Evolutionary conservation across 2,797 vertebrate species (phyloP).

Genomic region (Lepilemur ruficaudatus): DNA sequence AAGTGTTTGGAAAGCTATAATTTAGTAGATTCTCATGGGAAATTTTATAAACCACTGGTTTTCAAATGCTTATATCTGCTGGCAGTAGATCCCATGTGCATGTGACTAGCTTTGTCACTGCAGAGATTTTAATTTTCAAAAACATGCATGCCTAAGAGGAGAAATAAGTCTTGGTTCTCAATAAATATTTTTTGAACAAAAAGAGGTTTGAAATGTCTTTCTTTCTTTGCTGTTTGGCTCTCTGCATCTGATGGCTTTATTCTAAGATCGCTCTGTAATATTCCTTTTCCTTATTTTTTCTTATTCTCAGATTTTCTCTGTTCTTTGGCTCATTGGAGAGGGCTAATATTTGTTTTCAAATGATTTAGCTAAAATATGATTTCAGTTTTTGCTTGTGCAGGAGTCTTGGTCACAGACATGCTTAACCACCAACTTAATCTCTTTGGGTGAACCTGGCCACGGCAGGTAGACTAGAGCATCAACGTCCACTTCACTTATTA

Average conservation of each 20-base stretch:
- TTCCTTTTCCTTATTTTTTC: not conserved
- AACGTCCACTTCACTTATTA: not conserved
- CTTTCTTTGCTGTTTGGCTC: not conserved
- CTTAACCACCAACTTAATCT: not conserved
- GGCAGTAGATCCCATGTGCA: not conserved
- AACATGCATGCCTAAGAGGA: not conserved
- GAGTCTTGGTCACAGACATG: not conserved
- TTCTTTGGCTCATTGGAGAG: not conserved
- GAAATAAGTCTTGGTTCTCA: not conserved
- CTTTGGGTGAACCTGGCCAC: not conserved
- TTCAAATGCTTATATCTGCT: conserved; percentile 60
- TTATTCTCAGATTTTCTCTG: not conserved
- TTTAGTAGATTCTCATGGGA: not conserved
- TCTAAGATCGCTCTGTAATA: not conserved
- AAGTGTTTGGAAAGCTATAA: conserved; percentile 45
- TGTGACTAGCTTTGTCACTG: conserved; percentile 42
- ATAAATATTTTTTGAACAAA: not conserved
- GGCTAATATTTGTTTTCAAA: not conserved
- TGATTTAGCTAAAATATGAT: not conserved
- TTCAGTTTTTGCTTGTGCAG: not conserved
- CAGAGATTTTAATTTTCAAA: conserved; percentile 56
- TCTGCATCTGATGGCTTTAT: not conserved
- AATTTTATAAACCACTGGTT: conserved; percentile 65
- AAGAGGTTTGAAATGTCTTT: not conserved
- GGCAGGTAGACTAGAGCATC: not conserved